Evolutionary conservation across 1,140 invertebrate genomes (phyloP), one percentile per base, ranked within the genome.

Genomic region (Panonychus citri): DNA sequence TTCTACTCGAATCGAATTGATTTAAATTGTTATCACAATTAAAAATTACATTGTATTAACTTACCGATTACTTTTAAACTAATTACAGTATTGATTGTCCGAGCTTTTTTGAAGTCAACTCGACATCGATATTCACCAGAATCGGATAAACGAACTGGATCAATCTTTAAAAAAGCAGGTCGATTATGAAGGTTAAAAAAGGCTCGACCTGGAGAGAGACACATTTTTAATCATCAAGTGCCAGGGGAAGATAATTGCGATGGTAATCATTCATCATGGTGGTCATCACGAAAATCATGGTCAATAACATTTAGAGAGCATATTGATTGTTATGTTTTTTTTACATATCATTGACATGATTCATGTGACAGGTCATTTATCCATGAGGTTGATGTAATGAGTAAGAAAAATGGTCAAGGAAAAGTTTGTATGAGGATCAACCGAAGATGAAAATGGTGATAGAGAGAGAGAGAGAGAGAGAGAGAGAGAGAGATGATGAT

Each of bases 41-140:
- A 26, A 28, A 51, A 28, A 17, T 51, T 12, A 26, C 21, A 10
- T 27, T 17, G 7, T 26, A 26, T 39, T 15, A 54, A 62, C 81
- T 82, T 72, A 89, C 85, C 82, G 66, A 88, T 82, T 56, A 90
- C 81, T 61, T 82, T 85, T 53, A 90, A 75, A 67, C 84, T 83
- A 62, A 89, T 80, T 70, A 80, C 81, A 49, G 78, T 82, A 67
- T 88, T 88, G 62, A 83, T 75, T 1, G 85, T 88, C 69, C 87
- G 85, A 15, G 83, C 83, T 61, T 81, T 77, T 66, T 80, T 78
- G 70, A 88, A 90, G 68, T 89, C 85, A n/a, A 90, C 85, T 40
- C 86, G 75, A 70, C 85, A 90, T 62, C 85, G 74, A 68, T 88
- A 91, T 43, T 85, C 73, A 12, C 82, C 75, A 69, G 79, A 82